Conservation (phyloP, 2,797 vertebrate genomes). For the Melanotaenia trifasciata region DNA sequence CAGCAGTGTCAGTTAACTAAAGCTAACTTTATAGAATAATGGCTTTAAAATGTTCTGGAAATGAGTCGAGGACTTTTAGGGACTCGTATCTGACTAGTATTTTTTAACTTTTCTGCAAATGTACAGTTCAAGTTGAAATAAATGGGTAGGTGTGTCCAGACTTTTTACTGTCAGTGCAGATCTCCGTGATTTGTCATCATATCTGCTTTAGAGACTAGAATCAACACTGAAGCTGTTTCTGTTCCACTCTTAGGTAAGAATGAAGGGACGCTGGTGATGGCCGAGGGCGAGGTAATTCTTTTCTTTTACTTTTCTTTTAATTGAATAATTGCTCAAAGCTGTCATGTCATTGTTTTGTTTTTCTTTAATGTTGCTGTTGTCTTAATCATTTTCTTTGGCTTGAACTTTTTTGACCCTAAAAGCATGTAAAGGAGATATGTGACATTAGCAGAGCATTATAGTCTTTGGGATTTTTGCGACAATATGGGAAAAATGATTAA, state of each 20-base stretch:
- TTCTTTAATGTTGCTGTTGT: background rate
- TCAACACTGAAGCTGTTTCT: background rate
- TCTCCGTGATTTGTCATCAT: background rate
- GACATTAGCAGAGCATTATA: background rate
- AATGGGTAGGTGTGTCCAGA: background rate
- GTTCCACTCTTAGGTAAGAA: conserved; percentile 89
- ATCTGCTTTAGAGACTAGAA: background rate
- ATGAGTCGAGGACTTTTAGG: background rate
- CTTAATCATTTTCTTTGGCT: background rate
- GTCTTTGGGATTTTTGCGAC: no score
- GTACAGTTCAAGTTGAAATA: background rate
- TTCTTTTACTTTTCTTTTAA: background rate
- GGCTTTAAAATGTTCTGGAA: background rate
- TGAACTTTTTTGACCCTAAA: background rate
- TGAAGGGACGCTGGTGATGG: conserved; percentile 96
- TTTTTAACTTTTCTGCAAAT: background rate
- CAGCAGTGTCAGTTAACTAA: background rate
- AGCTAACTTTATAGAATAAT: background rate
- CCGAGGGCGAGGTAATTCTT: conserved; percentile 88
- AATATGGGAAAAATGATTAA: background rate
- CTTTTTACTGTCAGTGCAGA: background rate
- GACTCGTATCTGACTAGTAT: background rate
- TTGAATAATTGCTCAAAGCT: background rate
- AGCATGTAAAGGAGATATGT: background rate
- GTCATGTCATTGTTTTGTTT: background rate